A percentile compares a stretch with the other conserved stretches of the same genome.
phyloP scores from a whole-genome alignment of 2,888 invertebrate species.

The Andrena bucephala region DNA sequence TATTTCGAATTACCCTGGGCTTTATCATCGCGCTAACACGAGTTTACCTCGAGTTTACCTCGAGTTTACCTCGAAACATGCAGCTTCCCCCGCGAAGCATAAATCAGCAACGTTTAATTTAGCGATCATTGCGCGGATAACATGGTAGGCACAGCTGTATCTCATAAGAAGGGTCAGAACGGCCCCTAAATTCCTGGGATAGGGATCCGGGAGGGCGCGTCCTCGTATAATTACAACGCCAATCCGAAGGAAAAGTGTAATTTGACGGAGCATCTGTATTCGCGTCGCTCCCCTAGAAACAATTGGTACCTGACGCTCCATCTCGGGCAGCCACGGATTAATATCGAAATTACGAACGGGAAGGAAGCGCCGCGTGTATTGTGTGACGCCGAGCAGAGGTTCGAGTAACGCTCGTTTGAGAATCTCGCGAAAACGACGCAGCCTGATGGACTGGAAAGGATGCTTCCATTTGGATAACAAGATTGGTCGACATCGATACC shows the following conservation, averaged over 20 bases:
- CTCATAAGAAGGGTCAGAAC: background rate
- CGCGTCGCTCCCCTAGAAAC: background rate
- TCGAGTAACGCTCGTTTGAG: background rate
- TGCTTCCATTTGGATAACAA: slow-evolving; percentile 26
- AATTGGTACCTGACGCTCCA: background rate
- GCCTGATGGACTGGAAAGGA: background rate
- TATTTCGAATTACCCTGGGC: too few relatives aligned
- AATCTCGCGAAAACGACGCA: background rate
- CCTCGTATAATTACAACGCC: background rate
- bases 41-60: too few relatives aligned
- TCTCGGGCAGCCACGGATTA: too few relatives aligned
- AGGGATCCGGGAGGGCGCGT: slow-evolving; percentile 2
- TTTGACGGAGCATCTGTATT: background rate
- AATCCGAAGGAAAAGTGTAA: background rate
- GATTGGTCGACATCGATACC: slow-evolving; percentile 14
- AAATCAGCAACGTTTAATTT: slow-evolving; percentile 1
- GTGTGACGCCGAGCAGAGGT: background rate
- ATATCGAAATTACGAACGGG: too few relatives aligned
- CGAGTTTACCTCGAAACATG: background rate
- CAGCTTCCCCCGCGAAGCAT: background rate
- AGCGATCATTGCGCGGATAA: background rate
- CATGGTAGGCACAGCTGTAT: background rate
- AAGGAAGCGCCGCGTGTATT: too few relatives aligned
- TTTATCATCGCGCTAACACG: too few relatives aligned
- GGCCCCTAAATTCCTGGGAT: slow-evolving; percentile 1